phyloP scores from a whole-genome alignment of 1,140 invertebrate species.

The Mamestra configurata region DNA sequence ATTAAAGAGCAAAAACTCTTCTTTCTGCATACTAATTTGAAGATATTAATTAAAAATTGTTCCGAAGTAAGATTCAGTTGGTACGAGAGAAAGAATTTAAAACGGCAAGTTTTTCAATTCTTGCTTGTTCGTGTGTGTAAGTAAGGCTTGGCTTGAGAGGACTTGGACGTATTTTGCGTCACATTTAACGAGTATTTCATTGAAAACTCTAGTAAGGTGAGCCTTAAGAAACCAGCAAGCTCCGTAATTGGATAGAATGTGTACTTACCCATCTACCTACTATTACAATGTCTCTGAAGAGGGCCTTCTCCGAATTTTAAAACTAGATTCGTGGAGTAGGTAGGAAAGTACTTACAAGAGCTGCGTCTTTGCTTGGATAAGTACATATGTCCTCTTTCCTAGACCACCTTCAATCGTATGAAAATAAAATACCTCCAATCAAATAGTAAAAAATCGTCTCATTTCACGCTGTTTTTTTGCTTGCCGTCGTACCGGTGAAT shows the following conservation, averaged over 20 bases:
- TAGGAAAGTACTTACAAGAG: too few species aligned
- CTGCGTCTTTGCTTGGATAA: too few species aligned
- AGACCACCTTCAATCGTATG: too few species aligned
- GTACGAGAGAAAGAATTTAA: background rate
- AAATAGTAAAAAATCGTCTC: too few species aligned
- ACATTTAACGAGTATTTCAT: background rate
- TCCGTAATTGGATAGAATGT: background rate
- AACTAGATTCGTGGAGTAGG: too few species aligned
- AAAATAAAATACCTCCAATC: too few species aligned
- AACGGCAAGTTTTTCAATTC: background rate
- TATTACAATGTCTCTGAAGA: too few species aligned
- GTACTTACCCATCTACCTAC: background rate
- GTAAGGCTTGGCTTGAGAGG: background rate
- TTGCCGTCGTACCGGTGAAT: too few species aligned
- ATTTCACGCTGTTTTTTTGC: too few species aligned
- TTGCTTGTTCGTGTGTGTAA: background rate
- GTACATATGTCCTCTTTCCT: too few species aligned
- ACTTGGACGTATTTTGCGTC: background rate
- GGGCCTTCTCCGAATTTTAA: too few species aligned
- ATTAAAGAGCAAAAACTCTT: background rate
- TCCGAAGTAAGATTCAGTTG: background rate
- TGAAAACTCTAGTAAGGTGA: background rate
- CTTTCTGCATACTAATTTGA: background rate
- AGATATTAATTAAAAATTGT: slow-evolving; percentile 6
- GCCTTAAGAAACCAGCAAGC: background rate